Conservation (phyloP, 2,888 invertebrate genomes). For the Dynastes grantii region DNA sequence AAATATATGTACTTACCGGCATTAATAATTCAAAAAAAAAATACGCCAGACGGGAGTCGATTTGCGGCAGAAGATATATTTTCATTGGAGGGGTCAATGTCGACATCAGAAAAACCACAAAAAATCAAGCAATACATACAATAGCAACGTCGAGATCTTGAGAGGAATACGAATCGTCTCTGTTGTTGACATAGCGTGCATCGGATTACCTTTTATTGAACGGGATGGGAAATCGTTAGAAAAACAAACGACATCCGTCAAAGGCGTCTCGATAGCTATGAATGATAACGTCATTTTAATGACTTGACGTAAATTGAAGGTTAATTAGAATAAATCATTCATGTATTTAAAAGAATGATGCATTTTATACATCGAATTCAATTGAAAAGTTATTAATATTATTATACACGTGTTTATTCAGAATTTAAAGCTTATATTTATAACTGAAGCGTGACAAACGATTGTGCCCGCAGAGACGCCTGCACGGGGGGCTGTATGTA, state of each 20-base stretch:
- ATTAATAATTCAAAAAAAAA: conserved; percentile 44
- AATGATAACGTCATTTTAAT: conserved; percentile 1
- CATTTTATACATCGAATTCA: not conserved
- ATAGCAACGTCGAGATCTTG: not conserved
- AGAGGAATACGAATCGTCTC: conserved; percentile 33
- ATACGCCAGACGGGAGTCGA: conserved; percentile 3
- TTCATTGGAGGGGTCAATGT: not conserved
- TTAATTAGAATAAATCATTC: not conserved
- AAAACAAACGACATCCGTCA: conserved; percentile 34
- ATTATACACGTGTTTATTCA: not conserved
- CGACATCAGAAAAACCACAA: conserved; percentile 32
- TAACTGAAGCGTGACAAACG: too few relatives aligned
- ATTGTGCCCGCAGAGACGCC: too few relatives aligned
- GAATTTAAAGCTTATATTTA: not conserved
- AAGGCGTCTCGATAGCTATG: conserved; percentile 6
- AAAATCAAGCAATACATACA: conserved; percentile 28
- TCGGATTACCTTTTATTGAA: not conserved
- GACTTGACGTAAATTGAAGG: conserved; percentile 17
- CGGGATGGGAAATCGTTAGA: conserved; percentile 19
- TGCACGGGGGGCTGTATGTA: too few relatives aligned
- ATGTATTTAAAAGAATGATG: not conserved
- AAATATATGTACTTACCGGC: not conserved
- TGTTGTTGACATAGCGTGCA: not conserved
- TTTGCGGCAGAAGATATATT: conserved; percentile 16
- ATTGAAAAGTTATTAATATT: too few relatives aligned